phyloP scores from a whole-genome alignment of 2,888 invertebrate species.

The Stictocephala bisonia region DNA sequence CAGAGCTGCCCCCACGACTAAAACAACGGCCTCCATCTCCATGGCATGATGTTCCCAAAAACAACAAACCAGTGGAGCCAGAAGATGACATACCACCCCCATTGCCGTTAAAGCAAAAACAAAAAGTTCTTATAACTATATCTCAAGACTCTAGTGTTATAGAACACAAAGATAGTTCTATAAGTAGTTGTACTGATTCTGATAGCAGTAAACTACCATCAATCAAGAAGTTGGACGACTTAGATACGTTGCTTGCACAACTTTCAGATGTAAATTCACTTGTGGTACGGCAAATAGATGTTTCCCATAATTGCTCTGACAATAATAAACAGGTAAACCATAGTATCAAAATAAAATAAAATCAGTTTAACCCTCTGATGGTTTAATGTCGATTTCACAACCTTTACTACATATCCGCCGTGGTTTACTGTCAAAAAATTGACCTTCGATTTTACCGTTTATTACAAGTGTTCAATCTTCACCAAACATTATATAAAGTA shows the following conservation, averaged over 20 bases:
- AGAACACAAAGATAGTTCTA: not conserved
- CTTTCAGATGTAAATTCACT: constrained; percentile 49
- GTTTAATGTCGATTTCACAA: too few relatives aligned
- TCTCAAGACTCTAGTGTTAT: not conserved
- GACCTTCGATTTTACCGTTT: too few relatives aligned
- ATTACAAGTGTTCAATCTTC: too few relatives aligned
- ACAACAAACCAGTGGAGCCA: constrained; percentile 57
- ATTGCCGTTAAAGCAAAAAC: constrained; percentile 49
- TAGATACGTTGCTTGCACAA: constrained; percentile 41
- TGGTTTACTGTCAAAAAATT: too few relatives aligned
- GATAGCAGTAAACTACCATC: constrained; percentile 7
- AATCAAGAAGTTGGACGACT: constrained; percentile 44
- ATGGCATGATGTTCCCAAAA: constrained; percentile 62
- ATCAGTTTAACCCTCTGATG: too few relatives aligned
- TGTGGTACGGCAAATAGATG: constrained; percentile 20
- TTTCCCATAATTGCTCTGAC: not conserved
- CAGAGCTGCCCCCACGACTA: constrained; percentile 45
- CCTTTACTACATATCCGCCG: too few relatives aligned
- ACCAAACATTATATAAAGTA: too few relatives aligned
- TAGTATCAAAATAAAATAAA: too few relatives aligned
- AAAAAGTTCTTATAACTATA: constrained; percentile 9
- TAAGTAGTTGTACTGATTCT: constrained; percentile 9
- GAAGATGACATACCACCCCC: constrained; percentile 47
- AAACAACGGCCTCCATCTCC: constrained; percentile 56
- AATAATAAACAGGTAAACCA: constrained; percentile 15